Conservation (phyloP, 2,888 invertebrate species). For the Ceramica pisi region DNA sequence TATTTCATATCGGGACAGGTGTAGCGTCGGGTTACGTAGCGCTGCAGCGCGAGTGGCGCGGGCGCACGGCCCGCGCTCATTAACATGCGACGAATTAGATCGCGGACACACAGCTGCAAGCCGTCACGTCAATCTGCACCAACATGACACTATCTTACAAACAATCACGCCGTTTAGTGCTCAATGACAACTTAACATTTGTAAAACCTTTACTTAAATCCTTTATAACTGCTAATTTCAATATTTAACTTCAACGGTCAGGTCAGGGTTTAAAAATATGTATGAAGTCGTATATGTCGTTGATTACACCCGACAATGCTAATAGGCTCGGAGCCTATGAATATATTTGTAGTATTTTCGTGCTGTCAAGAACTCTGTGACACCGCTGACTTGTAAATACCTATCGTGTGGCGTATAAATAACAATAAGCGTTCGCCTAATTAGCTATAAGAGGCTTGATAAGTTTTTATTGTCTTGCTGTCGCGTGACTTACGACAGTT, state of each 20-base stretch:
- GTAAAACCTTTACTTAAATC: slow-evolving; percentile 60
- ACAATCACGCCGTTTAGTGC: slow-evolving; percentile 81
- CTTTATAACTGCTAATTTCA: slow-evolving; percentile 41
- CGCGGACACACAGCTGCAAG: slow-evolving; percentile 81
- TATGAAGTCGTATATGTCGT: slow-evolving; percentile 52
- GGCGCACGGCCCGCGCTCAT: slow-evolving; percentile 72
- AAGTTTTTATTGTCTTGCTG: slow-evolving; percentile 83
- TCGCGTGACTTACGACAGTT: slow-evolving; percentile 82
- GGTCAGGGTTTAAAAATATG: slow-evolving; percentile 61
- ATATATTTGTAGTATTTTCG: slow-evolving; percentile 66
- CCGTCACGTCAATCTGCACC: slow-evolving; percentile 79
- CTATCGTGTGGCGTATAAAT: slow-evolving; percentile 78
- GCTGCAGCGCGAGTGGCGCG: slow-evolving; percentile 51
- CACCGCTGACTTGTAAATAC: slow-evolving; percentile 70
- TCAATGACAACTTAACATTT: slow-evolving; percentile 75
- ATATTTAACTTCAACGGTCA: slow-evolving; percentile 53
- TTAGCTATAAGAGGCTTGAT: slow-evolving; percentile 84
- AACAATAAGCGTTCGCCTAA: slow-evolving; percentile 82
- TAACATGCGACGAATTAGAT: slow-evolving; percentile 87
- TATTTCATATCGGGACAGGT: slow-evolving; percentile 88
- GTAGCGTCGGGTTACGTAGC: slow-evolving; percentile 86
- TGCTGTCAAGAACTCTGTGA: slow-evolving; percentile 71
- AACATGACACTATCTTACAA: slow-evolving; percentile 82
- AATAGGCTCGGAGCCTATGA: slow-evolving; percentile 54
- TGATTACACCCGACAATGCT: slow-evolving; percentile 54